Evolutionary conservation across 2,888 invertebrate species (phyloP).

Genomic region (Trachelus stipa): DNA sequence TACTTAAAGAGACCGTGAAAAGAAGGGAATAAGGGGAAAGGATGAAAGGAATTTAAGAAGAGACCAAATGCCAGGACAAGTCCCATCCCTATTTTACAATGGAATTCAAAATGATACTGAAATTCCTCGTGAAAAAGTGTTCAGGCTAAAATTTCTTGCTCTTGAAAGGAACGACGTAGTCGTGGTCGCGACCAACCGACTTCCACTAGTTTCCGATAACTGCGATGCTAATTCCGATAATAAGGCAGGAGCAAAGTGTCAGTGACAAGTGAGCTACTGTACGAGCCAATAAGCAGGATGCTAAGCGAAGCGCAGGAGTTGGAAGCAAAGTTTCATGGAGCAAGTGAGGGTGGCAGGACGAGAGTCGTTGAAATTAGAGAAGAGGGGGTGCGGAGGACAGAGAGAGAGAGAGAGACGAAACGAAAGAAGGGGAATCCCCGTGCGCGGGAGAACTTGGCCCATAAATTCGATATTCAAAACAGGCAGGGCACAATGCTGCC

Average conservation of each 20-base stretch:
- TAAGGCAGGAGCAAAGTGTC: background rate
- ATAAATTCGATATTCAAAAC: slow-evolving; percentile 62
- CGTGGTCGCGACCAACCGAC: background rate
- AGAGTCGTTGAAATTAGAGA: background rate
- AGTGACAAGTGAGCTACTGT: background rate
- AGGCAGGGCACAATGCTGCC: slow-evolving; percentile 52
- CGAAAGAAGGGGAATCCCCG: slow-evolving; percentile 18
- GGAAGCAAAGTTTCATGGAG: slow-evolving; percentile 49
- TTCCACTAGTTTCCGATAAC: background rate
- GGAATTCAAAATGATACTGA: background rate
- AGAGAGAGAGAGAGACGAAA: slow-evolving; percentile 17
- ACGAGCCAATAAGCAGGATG: background rate
- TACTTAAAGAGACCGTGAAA: background rate
- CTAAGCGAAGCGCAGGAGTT: slow-evolving; percentile 30
- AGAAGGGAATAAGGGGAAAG: background rate
- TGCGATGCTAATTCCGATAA: background rate
- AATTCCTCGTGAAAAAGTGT: background rate
- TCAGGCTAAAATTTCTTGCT: background rate
- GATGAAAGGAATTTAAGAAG: background rate
- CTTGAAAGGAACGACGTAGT: background rate
- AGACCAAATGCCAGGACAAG: background rate
- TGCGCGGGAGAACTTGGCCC: slow-evolving; percentile 44
- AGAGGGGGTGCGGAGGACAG: background rate
- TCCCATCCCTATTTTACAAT: background rate
- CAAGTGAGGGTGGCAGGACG: slow-evolving; percentile 34